These are phyloP conservation scores for Platysternon megacephalum DNA, from an alignment of 2,113 vertebrate species.

Conservation along the genomic window DNA sequence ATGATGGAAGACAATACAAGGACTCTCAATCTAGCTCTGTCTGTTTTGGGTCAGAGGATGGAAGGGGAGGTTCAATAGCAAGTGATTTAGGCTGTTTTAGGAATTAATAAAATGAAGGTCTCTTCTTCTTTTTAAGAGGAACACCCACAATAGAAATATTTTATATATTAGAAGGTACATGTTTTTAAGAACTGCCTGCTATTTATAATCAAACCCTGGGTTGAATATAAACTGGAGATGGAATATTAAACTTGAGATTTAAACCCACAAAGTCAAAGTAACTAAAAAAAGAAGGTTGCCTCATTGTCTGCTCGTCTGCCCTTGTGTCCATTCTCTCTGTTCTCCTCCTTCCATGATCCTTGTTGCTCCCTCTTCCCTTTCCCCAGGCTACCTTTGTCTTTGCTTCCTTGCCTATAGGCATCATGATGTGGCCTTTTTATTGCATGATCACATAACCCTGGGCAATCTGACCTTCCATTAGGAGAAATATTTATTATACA, in stretches of 20 bases:
- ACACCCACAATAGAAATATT: neutral
- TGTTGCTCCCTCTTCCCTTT: neutral
- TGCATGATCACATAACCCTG: neutral
- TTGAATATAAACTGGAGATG: neutral
- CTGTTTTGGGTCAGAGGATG: neutral
- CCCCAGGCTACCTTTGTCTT: neutral
- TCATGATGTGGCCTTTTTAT: neutral
- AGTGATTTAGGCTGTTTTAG: neutral
- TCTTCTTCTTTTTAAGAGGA: neutral
- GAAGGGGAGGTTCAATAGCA: neutral
- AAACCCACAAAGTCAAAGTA: neutral
- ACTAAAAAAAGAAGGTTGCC: too few species aligned
- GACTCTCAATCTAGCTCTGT: neutral
- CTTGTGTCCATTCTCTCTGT: neutral
- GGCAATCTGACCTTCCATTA: fast-evolving
- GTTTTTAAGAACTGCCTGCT: neutral
- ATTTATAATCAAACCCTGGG: neutral
- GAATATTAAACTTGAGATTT: neutral
- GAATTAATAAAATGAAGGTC: neutral
- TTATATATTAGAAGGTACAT: neutral
- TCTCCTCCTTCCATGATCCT: neutral
- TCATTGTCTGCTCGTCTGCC: neutral
- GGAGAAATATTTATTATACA: fast-evolving
- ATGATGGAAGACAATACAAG: neutral
- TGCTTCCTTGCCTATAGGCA: neutral